phyloP scores from a whole-genome alignment of 2,888 invertebrate species.

The Pimpla rufipes region DNA sequence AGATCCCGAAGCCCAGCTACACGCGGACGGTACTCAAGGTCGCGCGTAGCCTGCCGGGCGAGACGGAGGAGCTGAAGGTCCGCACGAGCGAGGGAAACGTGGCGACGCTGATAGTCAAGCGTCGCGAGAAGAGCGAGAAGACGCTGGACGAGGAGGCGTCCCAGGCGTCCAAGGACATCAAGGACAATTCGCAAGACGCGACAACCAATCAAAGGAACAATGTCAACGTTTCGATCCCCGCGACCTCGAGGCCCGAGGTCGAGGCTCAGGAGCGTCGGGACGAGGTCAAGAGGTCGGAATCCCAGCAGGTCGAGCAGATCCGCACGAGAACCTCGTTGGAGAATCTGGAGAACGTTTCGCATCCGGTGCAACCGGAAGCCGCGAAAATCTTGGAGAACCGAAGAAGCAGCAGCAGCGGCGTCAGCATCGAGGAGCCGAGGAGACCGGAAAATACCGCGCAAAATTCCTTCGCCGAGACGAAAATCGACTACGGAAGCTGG shows the following conservation, averaged over 20 bases:
- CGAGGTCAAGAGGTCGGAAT: conserved; percentile 70
- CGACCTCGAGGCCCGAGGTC: conserved; percentile 11
- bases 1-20: conserved; percentile 86
- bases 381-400: not conserved
- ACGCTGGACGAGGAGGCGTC: conserved; percentile 6
- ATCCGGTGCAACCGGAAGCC: conserved; percentile 2
- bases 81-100: conserved; percentile 91
- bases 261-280: conserved; percentile 62
- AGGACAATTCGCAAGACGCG: not conserved
- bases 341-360: not conserved
- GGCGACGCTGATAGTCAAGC: conserved; percentile 92
- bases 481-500: conserved; percentile 80
- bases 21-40: conserved; percentile 92
- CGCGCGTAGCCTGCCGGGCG: conserved; percentile 91
- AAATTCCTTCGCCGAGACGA: conserved; percentile 54
- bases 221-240: conserved; percentile 40
- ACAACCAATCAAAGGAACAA: conserved; percentile 24
- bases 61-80: conserved; percentile 92
- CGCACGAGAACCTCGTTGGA: conserved; percentile 44
- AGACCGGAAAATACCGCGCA: conserved; percentile 26
- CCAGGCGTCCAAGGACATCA: conserved; percentile 28
- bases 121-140: conserved; percentile 86
- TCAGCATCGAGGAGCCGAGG: conserved; percentile 15
- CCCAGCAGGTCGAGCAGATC: conserved; percentile 75
- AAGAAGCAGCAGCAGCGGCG: too few species aligned